A percentile compares a stretch with the other conserved stretches of the same genome.
Evolutionary conservation across 2,797 vertebrate species (phyloP).

Genomic region (Sebastes dallii): DNA sequence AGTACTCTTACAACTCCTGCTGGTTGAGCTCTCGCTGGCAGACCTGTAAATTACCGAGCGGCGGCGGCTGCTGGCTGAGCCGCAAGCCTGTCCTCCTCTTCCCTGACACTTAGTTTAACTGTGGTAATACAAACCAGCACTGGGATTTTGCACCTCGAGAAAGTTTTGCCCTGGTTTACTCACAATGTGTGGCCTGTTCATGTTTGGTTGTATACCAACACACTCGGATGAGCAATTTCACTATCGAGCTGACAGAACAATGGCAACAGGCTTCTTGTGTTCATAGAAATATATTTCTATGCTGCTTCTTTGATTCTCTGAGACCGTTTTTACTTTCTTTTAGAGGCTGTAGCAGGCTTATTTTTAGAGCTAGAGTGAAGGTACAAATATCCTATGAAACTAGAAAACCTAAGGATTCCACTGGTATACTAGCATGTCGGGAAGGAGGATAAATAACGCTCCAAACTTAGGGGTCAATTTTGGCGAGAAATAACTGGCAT

Average conservation of each 20-base stretch:
- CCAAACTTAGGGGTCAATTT: too few species aligned
- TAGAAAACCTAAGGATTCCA: too few species aligned
- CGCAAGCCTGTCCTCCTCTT: conserved; percentile 16
- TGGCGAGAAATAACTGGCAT: too few species aligned
- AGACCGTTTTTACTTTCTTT: too few species aligned
- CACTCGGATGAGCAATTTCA: background rate
- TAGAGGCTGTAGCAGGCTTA: too few species aligned
- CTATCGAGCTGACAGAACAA: background rate
- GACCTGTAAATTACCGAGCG: conserved; percentile 45
- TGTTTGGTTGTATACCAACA: background rate
- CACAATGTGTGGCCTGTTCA: background rate
- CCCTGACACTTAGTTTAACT: conserved; percentile 22
- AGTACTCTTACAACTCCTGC: conserved; percentile 35
- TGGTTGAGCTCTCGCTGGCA: conserved; percentile 23
- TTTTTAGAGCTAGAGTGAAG: too few species aligned
- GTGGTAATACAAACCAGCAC: background rate
- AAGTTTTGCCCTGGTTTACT: background rate
- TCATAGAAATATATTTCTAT: too few species aligned
- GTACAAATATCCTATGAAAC: too few species aligned
- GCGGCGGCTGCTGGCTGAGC: conserved; percentile 32
- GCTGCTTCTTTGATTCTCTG: too few species aligned
- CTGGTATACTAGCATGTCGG: fast-evolving
- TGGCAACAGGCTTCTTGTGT: background rate
- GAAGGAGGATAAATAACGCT: too few species aligned
- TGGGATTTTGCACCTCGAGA: conserved; percentile 6